Percentiles rank a stretch among this genome's conserved stretches.
These are phyloP conservation scores for Pipistrellus pipistrellus DNA, from an alignment of 2,797 vertebrate genomes.

Conservation along the genomic window DNA sequence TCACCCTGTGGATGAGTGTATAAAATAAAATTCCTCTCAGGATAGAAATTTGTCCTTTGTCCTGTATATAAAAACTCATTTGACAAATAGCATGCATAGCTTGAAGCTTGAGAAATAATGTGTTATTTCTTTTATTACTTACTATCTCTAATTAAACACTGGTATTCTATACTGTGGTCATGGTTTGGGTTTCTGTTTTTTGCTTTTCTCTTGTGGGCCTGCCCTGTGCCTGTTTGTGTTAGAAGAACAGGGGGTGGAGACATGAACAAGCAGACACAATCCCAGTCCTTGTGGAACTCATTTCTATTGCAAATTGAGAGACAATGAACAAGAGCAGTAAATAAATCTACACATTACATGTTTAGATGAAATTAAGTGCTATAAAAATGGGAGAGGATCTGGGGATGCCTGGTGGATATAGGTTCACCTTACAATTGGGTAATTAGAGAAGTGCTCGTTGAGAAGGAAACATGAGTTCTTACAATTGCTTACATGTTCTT, in stretches of 20 bases:
- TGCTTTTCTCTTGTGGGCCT: background rate
- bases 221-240: background rate
- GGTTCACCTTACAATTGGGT: background rate
- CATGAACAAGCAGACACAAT: background rate
- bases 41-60: background rate
- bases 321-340: background rate
- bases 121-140: background rate
- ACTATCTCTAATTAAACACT: background rate
- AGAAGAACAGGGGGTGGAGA: background rate
- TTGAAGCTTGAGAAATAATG: background rate
- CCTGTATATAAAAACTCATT: background rate
- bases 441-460: background rate
- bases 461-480: background rate
- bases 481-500: too few relatives aligned
- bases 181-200: background rate
- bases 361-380: background rate
- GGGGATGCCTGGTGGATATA: background rate
- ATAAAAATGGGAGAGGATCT: background rate
- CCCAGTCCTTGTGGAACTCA: too few relatives aligned
- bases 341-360: background rate
- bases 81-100: background rate
- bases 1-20: background rate
- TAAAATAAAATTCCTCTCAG: background rate
- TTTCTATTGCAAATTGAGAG: too few relatives aligned
- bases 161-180: background rate